A percentile compares a stretch with the other conserved stretches of the same genome.
Conservation (phyloP, 1,140 invertebrate species). For the Pogonognathellus flavescens region DNA sequence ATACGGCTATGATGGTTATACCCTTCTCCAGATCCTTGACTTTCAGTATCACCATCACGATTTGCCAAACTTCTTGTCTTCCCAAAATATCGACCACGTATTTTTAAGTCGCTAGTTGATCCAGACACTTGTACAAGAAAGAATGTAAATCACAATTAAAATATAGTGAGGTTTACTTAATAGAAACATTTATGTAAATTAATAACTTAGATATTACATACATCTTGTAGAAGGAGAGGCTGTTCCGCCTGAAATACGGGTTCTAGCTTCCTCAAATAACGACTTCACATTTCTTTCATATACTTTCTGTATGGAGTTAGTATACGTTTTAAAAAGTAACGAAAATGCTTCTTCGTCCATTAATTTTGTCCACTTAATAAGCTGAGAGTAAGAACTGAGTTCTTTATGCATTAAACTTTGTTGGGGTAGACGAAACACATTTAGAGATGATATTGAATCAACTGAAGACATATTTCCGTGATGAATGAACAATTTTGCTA, state of each 20-base stretch:
- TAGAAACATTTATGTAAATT: background rate
- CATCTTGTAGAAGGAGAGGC: slow-evolving; percentile 48
- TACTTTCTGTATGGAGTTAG: slow-evolving; percentile 81
- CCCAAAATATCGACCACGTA: slow-evolving; percentile 63
- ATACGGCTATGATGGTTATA: background rate
- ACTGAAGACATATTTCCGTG: slow-evolving; percentile 68
- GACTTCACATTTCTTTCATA: slow-evolving; percentile 86
- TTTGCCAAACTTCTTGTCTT: slow-evolving; percentile 66
- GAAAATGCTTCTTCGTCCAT: slow-evolving; percentile 87
- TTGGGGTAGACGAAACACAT: slow-evolving; percentile 81
- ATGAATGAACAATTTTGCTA: slow-evolving; percentile 95
- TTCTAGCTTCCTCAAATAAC: slow-evolving; percentile 84
- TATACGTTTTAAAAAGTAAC: slow-evolving; percentile 85
- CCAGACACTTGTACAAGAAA: slow-evolving; percentile 55
- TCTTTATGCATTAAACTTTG: slow-evolving; percentile 86
- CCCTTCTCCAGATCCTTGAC: slow-evolving; percentile 67
- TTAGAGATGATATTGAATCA: slow-evolving; percentile 64
- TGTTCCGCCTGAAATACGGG: slow-evolving; percentile 67
- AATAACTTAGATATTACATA: slow-evolving; percentile 22
- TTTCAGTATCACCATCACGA: slow-evolving; percentile 66
- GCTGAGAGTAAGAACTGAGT: slow-evolving; percentile 84
- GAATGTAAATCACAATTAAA: background rate
- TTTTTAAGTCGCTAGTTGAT: slow-evolving; percentile 59
- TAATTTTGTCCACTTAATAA: slow-evolving; percentile 91
- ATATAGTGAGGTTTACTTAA: background rate